These are phyloP conservation scores for Cryptocephalus primarius DNA, from an alignment of 2,888 invertebrate species.

Conservation along the genomic window DNA sequence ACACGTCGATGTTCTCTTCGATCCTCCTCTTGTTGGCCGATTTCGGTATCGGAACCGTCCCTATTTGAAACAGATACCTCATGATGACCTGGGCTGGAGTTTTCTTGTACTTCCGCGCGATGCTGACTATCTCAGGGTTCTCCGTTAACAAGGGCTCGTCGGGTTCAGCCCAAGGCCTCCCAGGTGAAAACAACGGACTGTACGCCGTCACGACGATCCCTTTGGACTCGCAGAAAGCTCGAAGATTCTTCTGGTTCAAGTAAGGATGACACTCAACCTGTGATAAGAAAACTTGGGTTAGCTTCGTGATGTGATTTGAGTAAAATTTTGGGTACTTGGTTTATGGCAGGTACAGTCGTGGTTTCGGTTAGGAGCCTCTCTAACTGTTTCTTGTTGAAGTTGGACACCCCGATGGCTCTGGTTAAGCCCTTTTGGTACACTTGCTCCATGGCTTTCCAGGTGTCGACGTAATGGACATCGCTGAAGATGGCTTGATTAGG, in stretches of 20 bases:
- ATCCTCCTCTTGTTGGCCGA: conserved; percentile 61
- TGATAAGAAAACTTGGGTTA: conserved; percentile 6
- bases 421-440: conserved; percentile 57
- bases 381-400: conserved; percentile 72
- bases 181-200: conserved; percentile 77
- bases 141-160: conserved; percentile 61
- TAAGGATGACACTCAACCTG: conserved; percentile 76
- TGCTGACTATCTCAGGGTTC: conserved; percentile 53
- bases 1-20: conserved; percentile 55
- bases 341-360: conserved; percentile 49
- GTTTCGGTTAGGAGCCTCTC: conserved; percentile 53
- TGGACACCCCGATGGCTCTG: conserved; percentile 73
- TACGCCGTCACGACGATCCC: conserved; percentile 67
- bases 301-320: not conserved
- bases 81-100: conserved; percentile 56
- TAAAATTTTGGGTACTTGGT: conserved; percentile 11
- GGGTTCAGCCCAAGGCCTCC: conserved; percentile 71
- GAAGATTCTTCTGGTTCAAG: conserved; percentile 57
- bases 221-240: conserved; percentile 54
- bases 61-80: conserved; percentile 53
- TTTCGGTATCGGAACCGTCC: conserved; percentile 67
- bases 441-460: conserved; percentile 72
- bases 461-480: conserved; percentile 61
- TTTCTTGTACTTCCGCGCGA: conserved; percentile 54
- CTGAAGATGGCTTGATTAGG: conserved; percentile 30